Base-by-base conservation (phyloP, 2,113 vertebrate genomes). In the Lampris megalopsis region DNA sequence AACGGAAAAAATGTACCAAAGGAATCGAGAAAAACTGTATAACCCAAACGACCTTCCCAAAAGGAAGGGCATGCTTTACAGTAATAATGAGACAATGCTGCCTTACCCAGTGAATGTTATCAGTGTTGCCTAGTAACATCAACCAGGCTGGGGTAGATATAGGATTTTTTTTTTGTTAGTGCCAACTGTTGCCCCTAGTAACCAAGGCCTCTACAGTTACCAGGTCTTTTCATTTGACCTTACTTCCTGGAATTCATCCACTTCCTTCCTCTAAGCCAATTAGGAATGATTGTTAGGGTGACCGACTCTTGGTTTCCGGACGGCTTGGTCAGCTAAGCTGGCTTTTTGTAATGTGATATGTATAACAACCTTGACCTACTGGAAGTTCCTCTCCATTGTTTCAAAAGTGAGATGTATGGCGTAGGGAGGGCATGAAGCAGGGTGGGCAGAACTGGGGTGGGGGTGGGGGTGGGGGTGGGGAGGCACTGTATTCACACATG, bases 221-320 rank as follows among this genome's bases (percentile, higher is more conserved):
- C 24, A 1, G 69, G 49, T 69, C 56, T 78, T 85, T 88, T 75
- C 75, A 82, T 2, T 79, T 73, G 69, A 76, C 86, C 80, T 77
- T 1, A 66, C 77, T 89, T 93, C 90, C 90, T 86, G 62, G 69
- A 63, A 91, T 93, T 92, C 86, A 86, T 85, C 62, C 6, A 49
- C 74, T 92, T 91, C 91, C 92, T 93, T 92, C 91, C 91, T 88
- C 83, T 64, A 9, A 43, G 77, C 81, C 78, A 85, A 78, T 83
- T 77, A 86, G 71, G 85, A 74, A 13, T 0, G 0, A 72, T 54
- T 1, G 10, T 68, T 38, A 57, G 63, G 68, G 45, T 42, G 6
- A 48, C 10, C 3, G 47, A 61, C 49, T 42, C 60, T 66, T 62
- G 45, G 65, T 65, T 83, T 72, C 60, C 67, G 63, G 61, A 49